Conservation (phyloP, 2,797 vertebrate genomes). For the Siniperca scherzeri region DNA sequence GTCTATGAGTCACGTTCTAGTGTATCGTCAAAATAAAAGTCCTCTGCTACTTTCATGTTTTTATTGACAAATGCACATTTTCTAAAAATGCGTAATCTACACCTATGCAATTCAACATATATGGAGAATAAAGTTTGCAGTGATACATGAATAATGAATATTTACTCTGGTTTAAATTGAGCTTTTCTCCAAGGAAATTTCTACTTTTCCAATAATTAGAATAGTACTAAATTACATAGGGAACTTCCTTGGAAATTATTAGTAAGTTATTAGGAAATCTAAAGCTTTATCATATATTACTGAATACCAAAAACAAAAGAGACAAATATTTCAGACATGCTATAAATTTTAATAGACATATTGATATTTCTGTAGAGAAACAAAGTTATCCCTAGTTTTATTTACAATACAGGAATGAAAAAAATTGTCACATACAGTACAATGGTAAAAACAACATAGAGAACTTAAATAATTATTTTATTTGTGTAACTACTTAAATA, state of each 20-base stretch:
- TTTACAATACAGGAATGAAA: conserved; percentile 90
- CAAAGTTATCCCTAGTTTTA: conserved; percentile 89
- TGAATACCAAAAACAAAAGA: conserved; percentile 40
- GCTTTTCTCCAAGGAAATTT: background rate
- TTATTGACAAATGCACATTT: no score
- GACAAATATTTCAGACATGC: conserved; percentile 83
- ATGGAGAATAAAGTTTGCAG: background rate
- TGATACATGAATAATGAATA: background rate
- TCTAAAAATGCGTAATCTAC: no score
- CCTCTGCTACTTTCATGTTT: no score
- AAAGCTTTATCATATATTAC: background rate
- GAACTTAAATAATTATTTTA: conserved; percentile 90
- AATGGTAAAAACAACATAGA: conserved; percentile 88
- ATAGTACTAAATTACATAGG: background rate
- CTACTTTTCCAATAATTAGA: background rate
- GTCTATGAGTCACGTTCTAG: no score
- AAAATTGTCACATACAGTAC: conserved; percentile 87
- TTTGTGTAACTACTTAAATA: conserved; percentile 91
- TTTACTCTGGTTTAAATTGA: background rate
- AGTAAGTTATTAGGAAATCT: background rate
- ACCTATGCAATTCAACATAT: no score
- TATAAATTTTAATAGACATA: conserved; percentile 91
- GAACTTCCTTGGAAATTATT: background rate
- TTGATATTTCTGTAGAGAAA: conserved; percentile 89
- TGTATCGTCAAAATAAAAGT: no score